Evolutionary conservation across 2,797 vertebrate genomes (phyloP).

Genomic region (Apodemus agrarius): DNA sequence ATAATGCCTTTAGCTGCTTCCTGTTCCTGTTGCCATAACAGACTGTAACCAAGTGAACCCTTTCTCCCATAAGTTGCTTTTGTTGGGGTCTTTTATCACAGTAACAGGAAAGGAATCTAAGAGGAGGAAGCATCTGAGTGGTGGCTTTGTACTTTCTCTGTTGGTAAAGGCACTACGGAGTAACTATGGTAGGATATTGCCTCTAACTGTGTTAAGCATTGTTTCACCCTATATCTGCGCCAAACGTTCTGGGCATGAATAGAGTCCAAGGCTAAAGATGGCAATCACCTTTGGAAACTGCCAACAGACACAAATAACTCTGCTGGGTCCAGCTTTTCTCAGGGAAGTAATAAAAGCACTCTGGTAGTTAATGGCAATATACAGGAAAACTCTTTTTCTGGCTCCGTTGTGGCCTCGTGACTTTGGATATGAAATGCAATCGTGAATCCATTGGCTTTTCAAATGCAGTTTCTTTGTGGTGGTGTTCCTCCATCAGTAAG

Average conservation of each 20-base stretch:
- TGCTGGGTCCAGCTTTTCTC: conserved; percentile 65
- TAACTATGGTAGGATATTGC: neutral
- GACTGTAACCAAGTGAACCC: neutral
- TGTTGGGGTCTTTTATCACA: neutral
- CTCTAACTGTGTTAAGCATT: neutral
- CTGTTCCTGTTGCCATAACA: neutral
- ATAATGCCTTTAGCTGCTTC: neutral
- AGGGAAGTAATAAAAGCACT: conserved; percentile 76
- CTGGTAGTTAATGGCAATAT: conserved; percentile 47
- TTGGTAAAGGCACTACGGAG: neutral
- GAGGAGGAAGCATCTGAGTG: neutral
- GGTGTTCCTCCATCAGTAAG: neutral
- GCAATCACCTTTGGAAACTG: conserved; percentile 69
- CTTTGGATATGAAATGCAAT: conserved; percentile 10
- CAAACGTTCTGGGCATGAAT: neutral
- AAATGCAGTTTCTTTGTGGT: neutral
- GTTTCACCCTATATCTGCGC: neutral
- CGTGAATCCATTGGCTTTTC: neutral
- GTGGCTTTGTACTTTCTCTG: neutral
- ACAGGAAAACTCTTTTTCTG: conserved; percentile 11
- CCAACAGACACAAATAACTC: conserved; percentile 63
- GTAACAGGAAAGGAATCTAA: neutral
- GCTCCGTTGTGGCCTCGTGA: conserved; percentile 51
- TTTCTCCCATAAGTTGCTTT: neutral
- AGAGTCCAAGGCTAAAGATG: conserved; percentile 42